Conservation (phyloP, 1,140 invertebrate genomes). For the Eumaeus atala region DNA sequence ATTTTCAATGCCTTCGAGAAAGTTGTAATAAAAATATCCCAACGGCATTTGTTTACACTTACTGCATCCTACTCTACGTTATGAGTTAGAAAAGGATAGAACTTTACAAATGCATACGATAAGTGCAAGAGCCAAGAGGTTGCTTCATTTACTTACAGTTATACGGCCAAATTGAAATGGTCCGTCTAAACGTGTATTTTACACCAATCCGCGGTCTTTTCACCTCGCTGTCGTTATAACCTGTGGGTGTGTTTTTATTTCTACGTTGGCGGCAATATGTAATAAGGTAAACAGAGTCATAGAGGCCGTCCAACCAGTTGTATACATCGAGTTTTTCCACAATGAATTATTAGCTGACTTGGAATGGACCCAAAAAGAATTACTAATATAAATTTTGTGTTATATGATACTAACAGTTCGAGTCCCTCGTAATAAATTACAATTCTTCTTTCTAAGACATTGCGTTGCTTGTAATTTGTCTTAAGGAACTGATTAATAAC, state of each 20-base stretch:
- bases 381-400: too few species aligned
- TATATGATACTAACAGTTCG: too few species aligned
- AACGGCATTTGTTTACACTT: not conserved
- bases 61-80: not conserved
- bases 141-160: conserved; percentile 1
- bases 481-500: too few species aligned
- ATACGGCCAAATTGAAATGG: conserved; percentile 35
- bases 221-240: conserved; percentile 32
- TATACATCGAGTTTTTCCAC: conserved; percentile 23
- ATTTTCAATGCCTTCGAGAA: conserved; percentile 4
- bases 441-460: too few species aligned
- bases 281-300: conserved; percentile 62
- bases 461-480: too few species aligned
- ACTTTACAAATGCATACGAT: not conserved
- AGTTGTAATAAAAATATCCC: conserved; percentile 7
- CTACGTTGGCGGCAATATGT: conserved; percentile 57
- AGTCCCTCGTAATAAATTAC: too few species aligned
- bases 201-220: conserved; percentile 28
- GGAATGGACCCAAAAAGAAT: too few species aligned
- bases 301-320: conserved; percentile 43
- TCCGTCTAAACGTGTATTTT: conserved; percentile 21
- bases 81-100: not conserved
- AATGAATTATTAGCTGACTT: conserved; percentile 6
- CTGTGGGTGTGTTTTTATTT: conserved; percentile 57
- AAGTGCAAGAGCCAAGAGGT: conserved; percentile 3